Percentiles rank a stretch among this genome's conserved stretches.
Evolutionary conservation across 2,113 vertebrate genomes (phyloP).

Genomic region (Hystrix cristata): DNA sequence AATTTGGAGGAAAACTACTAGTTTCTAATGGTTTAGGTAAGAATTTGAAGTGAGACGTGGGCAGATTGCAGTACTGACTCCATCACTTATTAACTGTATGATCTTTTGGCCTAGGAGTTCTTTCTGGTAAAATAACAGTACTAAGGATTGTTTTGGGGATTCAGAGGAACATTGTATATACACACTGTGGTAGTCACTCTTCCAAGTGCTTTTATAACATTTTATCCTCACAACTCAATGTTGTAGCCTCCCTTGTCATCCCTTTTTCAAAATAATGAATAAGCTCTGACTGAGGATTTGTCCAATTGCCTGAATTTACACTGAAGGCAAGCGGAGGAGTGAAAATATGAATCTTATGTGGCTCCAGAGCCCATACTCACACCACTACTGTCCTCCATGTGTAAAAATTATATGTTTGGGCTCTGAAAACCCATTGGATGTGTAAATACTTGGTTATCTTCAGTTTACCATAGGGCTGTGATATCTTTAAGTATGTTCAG

Average conservation of each 20-base stretch:
- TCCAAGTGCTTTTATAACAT: neutral
- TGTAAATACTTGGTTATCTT: neutral
- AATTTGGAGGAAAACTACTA: slow-evolving; percentile 34
- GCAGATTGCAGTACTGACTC: neutral
- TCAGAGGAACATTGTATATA: neutral
- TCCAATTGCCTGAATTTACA: neutral
- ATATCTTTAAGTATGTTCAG: slow-evolving; percentile 1
- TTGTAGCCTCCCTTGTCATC: neutral
- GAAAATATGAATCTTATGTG: neutral
- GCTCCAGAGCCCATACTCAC: neutral
- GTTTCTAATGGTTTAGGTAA: neutral
- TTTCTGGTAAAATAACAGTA: neutral
- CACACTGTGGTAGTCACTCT: neutral
- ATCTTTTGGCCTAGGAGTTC: neutral
- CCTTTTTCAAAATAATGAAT: neutral
- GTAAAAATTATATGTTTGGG: neutral
- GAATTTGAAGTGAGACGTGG: neutral
- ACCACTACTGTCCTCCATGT: neutral
- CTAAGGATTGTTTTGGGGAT: slow-evolving; percentile 4
- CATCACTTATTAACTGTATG: neutral
- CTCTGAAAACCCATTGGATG: neutral
- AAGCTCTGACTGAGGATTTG: neutral
- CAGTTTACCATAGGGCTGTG: neutral
- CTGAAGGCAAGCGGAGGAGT: neutral
- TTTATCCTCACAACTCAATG: neutral